phyloP scores from a whole-genome alignment of 2,888 invertebrate genomes.

The Muscina levida region DNA sequence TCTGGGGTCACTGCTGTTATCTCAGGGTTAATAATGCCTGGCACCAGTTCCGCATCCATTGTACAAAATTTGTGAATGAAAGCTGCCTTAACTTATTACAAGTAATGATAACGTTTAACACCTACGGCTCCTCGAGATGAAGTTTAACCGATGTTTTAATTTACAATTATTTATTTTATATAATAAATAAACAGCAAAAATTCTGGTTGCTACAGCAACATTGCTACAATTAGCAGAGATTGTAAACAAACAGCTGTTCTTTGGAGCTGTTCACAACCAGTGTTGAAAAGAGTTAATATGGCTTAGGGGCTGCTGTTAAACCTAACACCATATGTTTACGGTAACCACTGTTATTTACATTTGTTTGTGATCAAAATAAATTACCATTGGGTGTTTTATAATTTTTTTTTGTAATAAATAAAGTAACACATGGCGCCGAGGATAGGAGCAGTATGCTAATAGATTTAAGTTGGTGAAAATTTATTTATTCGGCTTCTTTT shows the following conservation, averaged over 20 bases:
- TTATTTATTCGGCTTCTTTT: background rate
- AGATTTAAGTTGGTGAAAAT: too few relatives aligned
- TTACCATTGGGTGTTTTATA: background rate
- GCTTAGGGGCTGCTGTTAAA: too few relatives aligned
- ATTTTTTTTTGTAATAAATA: background rate
- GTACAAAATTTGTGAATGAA: background rate
- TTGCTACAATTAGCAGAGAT: background rate
- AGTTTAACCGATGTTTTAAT: conserved; percentile 1
- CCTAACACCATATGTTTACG: too few relatives aligned
- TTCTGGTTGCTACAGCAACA: conserved; percentile 5
- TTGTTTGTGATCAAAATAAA: background rate
- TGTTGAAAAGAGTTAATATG: too few relatives aligned
- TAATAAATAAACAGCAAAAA: background rate
- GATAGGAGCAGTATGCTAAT: conserved; percentile 47
- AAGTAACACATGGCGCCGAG: conserved; percentile 35
- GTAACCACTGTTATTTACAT: background rate
- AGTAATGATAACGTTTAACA: background rate
- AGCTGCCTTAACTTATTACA: background rate
- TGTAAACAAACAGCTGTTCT: background rate
- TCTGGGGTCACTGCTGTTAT: conserved; percentile 10
- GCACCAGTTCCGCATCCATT: conserved; percentile 39
- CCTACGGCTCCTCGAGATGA: background rate
- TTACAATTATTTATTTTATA: conserved; percentile 9
- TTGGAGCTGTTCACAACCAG: too few relatives aligned
- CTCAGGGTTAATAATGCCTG: conserved; percentile 38